A percentile compares a stretch with the other conserved stretches of the same genome.
phyloP scores from a whole-genome alignment of 1,140 invertebrate species.

The Temnothorax longispinosus region DNA sequence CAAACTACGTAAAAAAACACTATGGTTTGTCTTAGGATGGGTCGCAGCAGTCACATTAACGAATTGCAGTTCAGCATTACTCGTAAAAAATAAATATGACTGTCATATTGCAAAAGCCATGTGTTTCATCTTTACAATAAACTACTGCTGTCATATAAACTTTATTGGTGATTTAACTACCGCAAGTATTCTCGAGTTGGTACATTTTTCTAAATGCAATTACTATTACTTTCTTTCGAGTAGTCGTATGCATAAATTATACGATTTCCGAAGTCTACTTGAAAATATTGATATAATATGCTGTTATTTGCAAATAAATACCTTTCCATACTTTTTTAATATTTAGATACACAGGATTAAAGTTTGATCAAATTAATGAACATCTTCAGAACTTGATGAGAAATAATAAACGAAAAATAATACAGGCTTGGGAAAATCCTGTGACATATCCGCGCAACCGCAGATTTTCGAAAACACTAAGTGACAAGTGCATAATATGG shows the following conservation, averaged over 20 bases:
- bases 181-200: neutral
- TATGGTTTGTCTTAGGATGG: neutral
- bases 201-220: neutral
- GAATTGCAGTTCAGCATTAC: no score
- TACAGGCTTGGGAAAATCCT: no score
- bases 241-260: neutral
- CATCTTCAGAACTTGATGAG: neutral
- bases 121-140: neutral
- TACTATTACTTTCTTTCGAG: no score
- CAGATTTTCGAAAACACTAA: neutral
- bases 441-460: neutral
- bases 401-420: neutral
- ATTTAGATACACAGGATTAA: neutral
- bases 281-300: no score
- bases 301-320: no score
- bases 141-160: neutral
- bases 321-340: neutral
- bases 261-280: no score
- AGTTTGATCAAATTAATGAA: conserved; percentile 11
- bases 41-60: neutral
- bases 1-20: neutral
- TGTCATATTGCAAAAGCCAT: neutral
- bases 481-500: neutral
- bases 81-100: neutral
- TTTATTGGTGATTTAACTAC: neutral